Evolutionary conservation across 2,113 vertebrate species (phyloP).

Genomic region (Nipponia nippon): DNA sequence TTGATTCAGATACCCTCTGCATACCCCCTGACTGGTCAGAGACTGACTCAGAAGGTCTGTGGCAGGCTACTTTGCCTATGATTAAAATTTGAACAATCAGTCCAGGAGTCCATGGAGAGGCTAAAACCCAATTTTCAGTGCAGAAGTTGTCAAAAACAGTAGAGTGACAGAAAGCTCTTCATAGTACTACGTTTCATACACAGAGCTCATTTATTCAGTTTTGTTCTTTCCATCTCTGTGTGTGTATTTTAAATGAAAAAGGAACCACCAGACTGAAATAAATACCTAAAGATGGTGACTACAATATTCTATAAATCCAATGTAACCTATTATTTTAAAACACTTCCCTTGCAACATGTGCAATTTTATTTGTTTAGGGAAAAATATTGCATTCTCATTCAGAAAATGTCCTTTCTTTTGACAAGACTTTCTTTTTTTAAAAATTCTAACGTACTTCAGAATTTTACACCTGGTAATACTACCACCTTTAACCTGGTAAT

Average conservation of each 20-base stretch:
- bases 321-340: neutral
- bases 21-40: neutral
- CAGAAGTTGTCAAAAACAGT: neutral
- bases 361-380: neutral
- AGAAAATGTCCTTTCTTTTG: neutral
- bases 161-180: neutral
- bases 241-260: neutral
- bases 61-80: neutral
- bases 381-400: neutral
- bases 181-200: neutral
- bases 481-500: neutral
- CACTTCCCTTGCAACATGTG: neutral
- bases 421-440: fast-evolving
- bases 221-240: neutral
- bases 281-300: neutral
- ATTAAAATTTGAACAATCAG: neutral
- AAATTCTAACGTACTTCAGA: neutral
- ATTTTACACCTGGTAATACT: neutral
- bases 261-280: neutral
- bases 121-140: neutral
- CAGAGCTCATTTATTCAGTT: neutral
- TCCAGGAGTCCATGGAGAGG: neutral
- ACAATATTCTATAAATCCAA: neutral
- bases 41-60: neutral
- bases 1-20: neutral